Base-by-base conservation (phyloP, 2,888 invertebrate genomes). In the Scaptomyza tumidula region DNA sequence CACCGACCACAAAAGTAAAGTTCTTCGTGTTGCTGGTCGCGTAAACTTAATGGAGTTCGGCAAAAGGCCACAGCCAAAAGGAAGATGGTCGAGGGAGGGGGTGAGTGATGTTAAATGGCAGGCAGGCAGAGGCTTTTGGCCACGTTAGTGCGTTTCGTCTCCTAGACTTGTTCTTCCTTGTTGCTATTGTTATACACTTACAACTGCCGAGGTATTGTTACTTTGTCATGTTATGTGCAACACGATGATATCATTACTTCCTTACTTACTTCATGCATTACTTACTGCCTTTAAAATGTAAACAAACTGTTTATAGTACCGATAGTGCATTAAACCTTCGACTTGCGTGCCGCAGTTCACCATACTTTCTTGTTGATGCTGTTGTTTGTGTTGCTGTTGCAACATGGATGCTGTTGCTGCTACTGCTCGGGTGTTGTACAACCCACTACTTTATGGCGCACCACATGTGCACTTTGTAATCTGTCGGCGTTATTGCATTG, bases 391-490 rank as follows among this genome's bases (percentile, higher is more conserved):
- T 43, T 70, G 49, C 31, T 73, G 54, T 61, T 77, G 77, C 70
- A 77, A 83, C 85, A 87, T 77, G 86, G 85, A 87, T n/a, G 49
- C n/a, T 70, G 50, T 29, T 73, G 57, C 59, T 79, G 64, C 64
- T 71, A 0, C 24, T 19, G 66, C 64, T 71, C 9, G 56, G 56
- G 71, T 71, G 75, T 67, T 78, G 78, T 68, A 64, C 64, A 63
- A 65, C 74, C 82, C 83, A 85, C 80, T 83, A 80, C 86, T 86
- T 79, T 72, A 79, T 77, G 86, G 86, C 83, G 83, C 79, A 86
- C 85, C 85, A 74, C 85, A 86, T 86, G 88, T 88, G 86, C 85
- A 87, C 88, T 87, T 87, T 86, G 88, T 86, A 86, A 86, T 86
- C 88, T 86, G 88, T 75, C 85, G 83, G 88, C 86, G 88, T 86